Base-by-base conservation (phyloP, 1,140 invertebrate species). In the Calephelis nemesis region DNA sequence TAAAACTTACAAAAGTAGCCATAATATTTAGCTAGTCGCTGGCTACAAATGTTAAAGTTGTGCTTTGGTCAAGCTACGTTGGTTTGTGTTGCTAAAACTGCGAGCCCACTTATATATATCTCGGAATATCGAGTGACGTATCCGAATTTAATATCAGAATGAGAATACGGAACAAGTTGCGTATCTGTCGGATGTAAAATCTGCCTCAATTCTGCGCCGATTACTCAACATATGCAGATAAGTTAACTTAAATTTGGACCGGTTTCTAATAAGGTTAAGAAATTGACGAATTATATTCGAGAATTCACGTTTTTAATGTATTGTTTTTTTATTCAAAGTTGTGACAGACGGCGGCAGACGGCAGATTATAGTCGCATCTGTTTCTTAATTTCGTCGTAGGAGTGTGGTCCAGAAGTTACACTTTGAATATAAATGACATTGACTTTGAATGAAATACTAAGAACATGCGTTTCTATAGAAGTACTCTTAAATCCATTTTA, bases 21-120 rank as follows among this genome's bases (percentile, higher is more conserved):
- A 91, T 91, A 72, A 74, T 76, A 77, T 81, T 81, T 88, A 91
- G 89, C 89, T 91, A 91, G 88, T 81, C 85, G 89, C 89, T 85
- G 87, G 87, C 87, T 74, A 89, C 87, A 73, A 52, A 67, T 74
- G 64, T 69, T 69, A 78, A 45, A 79, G 70, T 77, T 86, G 86
- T 89, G 65, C 83, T 65, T 76, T 79, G 80, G 72, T 74, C 80
- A 77, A 88, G 86, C 83, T 69, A 66, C 70, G 79, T 79, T 85
- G 83, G 87, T 86, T 83, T 88, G 85, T 87, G 79, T 75, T 65
- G 70, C 69, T 83, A 72, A 68, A 68, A 68, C 69, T 69, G 70
- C 79, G 80, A 71, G 72, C 75, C 82, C 81, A 85, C 85, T 87
- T 88, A 88, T 91, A 90, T 88, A 88, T 89, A 76, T 79, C 71